Evolutionary conservation across 2,888 invertebrate species (phyloP), one percentile per base, ranked within the genome.

Genomic region (Aphidoletes aphidimyza): DNA sequence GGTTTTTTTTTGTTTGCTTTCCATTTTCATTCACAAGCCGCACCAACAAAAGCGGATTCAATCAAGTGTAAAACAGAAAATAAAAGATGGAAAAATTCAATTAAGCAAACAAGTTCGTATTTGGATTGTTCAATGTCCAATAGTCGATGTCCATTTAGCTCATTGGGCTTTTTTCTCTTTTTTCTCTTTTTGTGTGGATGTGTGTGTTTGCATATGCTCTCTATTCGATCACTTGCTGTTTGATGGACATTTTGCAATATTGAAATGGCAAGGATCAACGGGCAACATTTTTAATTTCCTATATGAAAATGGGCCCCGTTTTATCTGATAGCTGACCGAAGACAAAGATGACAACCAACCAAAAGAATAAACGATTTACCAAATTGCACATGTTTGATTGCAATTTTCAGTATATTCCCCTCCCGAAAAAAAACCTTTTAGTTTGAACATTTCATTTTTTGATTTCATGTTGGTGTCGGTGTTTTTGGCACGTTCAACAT

Each of bases 31-130:
- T 47, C 22, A 54, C 22, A 22, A 54, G 47, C 19, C 47, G 54
- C 54, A 30, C 6, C 69, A 69, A 69, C 69, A 69, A 69, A 69
- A 30, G 69, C 34, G 69, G 17, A 69, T 69, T 30, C 69, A 69
- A 69, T 69, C 69, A 69, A 69, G 69, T 69, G 69, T 69, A 69
- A 69, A 69, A 69, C 69, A 69, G 30, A 69, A 47, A 54, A 22
- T 22, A 54, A 69, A 69, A 26, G 69, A 69, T 6, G 69, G 30
- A 69, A 69, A 69, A 69, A 69, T 69, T 69, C 69, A 69, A 69
- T 69, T 69, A 69, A 69, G 69, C 69, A 69, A 69, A 69, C 69
- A 69, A 69, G 69, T 69, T 69, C 69, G 69, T 69, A 69, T 69
- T 30, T 69, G 69, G 11, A 30, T 30, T 69, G 69, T 54, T 54